Conservation (phyloP, 2,888 invertebrate species). For the Dynastes tityus region DNA sequence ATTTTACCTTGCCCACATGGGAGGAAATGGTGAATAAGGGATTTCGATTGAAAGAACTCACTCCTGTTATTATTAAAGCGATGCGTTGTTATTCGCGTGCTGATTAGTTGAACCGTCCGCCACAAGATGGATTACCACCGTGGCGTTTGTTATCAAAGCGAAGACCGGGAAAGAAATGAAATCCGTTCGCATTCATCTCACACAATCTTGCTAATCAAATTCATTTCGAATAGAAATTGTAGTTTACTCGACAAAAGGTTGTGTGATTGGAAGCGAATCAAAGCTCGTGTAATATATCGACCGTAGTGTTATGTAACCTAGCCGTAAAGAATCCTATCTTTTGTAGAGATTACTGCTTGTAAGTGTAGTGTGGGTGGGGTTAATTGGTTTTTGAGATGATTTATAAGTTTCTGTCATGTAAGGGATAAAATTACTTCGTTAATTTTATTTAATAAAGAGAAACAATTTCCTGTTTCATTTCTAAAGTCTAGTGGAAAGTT, state of each 20-base stretch:
- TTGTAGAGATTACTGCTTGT: neutral
- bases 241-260: conserved; percentile 46
- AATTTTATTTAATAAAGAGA: too few relatives aligned
- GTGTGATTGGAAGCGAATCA: conserved; percentile 44
- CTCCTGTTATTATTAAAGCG: conserved; percentile 43
- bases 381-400: neutral
- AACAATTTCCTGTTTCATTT: too few relatives aligned
- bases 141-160: conserved; percentile 55
- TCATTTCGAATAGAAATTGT: conserved; percentile 51
- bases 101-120: conserved; percentile 55
- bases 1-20: conserved; percentile 39
- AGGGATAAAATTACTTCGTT: too few relatives aligned
- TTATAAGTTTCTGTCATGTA: too few relatives aligned
- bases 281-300: conserved; percentile 26
- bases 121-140: conserved; percentile 57
- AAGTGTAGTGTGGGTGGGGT: neutral
- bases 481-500: too few relatives aligned
- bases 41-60: conserved; percentile 45
- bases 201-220: conserved; percentile 50
- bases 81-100: conserved; percentile 52
- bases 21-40: conserved; percentile 45
- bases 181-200: conserved; percentile 43
- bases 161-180: conserved; percentile 47
- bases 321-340: conserved; percentile 10
- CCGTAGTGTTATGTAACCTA: neutral